Percentiles rank a stretch among this genome's conserved stretches.
Conservation (phyloP, 2,888 invertebrate genomes). For the Mesodorylaimus sp. region DNA sequence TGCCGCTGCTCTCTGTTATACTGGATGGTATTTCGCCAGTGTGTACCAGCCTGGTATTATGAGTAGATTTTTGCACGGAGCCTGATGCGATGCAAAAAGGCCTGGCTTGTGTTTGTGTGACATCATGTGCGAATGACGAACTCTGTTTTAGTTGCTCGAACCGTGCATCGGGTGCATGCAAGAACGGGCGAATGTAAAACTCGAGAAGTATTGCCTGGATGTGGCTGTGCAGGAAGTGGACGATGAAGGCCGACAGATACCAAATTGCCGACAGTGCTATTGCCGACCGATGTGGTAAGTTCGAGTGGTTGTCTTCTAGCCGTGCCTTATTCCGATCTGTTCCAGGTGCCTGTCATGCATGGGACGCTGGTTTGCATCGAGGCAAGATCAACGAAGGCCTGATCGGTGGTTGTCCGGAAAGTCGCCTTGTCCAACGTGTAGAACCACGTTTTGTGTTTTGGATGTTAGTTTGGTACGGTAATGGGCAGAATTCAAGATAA, state of each 20-base stretch:
- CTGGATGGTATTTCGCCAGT: no score
- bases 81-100: no score
- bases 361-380: slow-evolving; percentile 32
- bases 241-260: slow-evolving; percentile 14
- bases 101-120: no score
- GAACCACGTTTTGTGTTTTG: slow-evolving; percentile 34
- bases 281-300: slow-evolving; percentile 35
- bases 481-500: no score
- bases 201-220: slow-evolving; percentile 30
- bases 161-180: slow-evolving; percentile 34
- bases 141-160: no score
- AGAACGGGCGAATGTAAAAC: slow-evolving; percentile 31
- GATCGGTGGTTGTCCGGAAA: slow-evolving; percentile 32
- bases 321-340: not conserved
- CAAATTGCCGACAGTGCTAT: slow-evolving; percentile 29
- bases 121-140: no score
- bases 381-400: slow-evolving; percentile 33
- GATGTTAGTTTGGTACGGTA: slow-evolving; percentile 27
- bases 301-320: slow-evolving; percentile 28
- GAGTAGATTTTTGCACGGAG: no score
- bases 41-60: no score
- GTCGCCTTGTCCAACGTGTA: slow-evolving; percentile 35
- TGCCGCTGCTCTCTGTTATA: no score
- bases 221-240: not conserved
- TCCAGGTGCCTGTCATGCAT: slow-evolving; percentile 23